A percentile compares a stretch with the other conserved stretches of the same genome.
Evolutionary conservation across 2,113 vertebrate species (phyloP).

Genomic region (Myodes glareolus): DNA sequence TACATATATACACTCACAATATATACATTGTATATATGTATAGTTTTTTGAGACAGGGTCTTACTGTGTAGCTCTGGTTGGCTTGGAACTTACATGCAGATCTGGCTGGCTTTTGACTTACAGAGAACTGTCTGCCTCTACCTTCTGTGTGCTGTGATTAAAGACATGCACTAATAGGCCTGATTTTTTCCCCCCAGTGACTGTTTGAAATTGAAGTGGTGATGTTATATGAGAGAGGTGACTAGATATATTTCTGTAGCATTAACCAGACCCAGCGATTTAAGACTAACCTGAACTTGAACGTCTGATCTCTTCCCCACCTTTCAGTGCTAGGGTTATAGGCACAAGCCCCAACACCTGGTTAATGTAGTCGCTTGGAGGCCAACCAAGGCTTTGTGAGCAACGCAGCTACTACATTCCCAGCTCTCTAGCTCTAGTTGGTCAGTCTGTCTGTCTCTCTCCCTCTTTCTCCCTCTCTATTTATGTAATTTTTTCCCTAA

Average conservation of each 20-base stretch:
- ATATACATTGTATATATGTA: too few relatives aligned
- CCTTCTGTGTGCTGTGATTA: background rate
- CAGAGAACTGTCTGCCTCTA: background rate
- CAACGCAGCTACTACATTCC: background rate
- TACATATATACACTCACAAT: background rate
- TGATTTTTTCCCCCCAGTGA: background rate
- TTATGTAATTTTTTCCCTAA: background rate
- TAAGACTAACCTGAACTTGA: background rate
- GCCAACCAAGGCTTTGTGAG: background rate
- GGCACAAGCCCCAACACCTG: background rate
- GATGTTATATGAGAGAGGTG: background rate
- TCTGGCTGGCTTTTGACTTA: too few relatives aligned
- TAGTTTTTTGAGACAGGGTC: background rate
- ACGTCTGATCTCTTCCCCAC: background rate
- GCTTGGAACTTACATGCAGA: background rate
- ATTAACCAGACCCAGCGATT: slow-evolving; percentile 30
- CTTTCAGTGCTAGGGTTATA: background rate
- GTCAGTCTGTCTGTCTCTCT: background rate
- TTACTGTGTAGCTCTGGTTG: background rate
- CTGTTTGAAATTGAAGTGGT: slow-evolving; percentile 42
- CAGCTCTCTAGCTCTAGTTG: background rate
- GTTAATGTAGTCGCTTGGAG: background rate
- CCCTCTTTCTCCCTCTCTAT: background rate
- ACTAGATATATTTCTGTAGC: background rate
- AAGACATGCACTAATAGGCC: background rate